Percentiles rank a stretch among this genome's conserved stretches.
These are phyloP conservation scores for Climacteris rufus DNA, from an alignment of 2,113 vertebrate genomes.

Conservation along the genomic window DNA sequence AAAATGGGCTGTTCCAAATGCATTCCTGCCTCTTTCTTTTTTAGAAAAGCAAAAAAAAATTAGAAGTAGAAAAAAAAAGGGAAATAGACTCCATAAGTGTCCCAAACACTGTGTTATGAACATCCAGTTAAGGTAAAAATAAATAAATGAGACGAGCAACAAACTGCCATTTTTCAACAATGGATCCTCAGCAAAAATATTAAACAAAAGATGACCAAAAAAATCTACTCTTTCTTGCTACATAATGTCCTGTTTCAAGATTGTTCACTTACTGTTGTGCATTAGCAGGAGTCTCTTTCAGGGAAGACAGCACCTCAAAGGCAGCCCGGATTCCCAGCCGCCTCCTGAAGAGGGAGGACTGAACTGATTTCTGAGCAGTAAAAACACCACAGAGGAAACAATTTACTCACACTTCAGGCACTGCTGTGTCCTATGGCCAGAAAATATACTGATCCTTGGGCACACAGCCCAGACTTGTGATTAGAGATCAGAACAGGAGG, in stretches of 20 bases:
- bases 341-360: constrained; percentile 89
- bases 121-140: background rate
- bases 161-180: background rate
- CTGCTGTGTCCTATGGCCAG: background rate
- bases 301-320: constrained; percentile 84
- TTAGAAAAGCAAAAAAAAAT: background rate
- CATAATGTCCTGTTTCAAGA: background rate
- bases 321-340: constrained; percentile 89
- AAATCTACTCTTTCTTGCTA: background rate
- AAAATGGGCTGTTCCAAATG: background rate
- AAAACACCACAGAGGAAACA: background rate
- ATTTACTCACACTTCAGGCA: background rate
- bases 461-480: background rate
- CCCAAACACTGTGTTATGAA: background rate
- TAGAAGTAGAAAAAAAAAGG: background rate
- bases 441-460: background rate
- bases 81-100: background rate
- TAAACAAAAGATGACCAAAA: background rate
- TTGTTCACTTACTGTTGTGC: constrained; percentile 46
- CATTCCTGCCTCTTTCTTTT: background rate
- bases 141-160: background rate
- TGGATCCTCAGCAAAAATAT: background rate
- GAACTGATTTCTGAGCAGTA: constrained; percentile 85
- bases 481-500: background rate
- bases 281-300: background rate